Evolutionary conservation across 2,113 vertebrate genomes (phyloP).

Genomic region (Varanus salvator): DNA sequence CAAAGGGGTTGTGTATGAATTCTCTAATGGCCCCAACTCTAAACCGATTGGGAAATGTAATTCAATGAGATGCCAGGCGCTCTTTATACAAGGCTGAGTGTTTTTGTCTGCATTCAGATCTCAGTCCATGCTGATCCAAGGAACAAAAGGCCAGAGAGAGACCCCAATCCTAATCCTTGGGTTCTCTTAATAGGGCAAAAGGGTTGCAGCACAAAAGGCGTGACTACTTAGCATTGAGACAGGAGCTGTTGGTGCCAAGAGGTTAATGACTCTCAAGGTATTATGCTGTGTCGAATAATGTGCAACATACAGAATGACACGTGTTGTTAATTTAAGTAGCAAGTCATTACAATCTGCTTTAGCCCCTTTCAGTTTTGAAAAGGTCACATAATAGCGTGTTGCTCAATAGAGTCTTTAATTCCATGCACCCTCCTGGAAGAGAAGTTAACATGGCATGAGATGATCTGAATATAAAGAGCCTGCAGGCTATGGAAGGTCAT

Average conservation of each 20-base stretch:
- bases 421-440: constrained; percentile 31
- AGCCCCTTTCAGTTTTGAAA: constrained; percentile 58
- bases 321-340: constrained; percentile 61
- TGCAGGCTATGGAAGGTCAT: constrained; percentile 58
- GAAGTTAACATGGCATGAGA: constrained; percentile 38
- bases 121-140: constrained; percentile 38
- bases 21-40: not conserved
- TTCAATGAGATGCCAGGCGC: not conserved
- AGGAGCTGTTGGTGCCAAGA: constrained; percentile 63
- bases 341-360: constrained; percentile 62
- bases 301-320: constrained; percentile 70
- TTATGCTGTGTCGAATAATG: constrained; percentile 69
- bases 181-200: constrained; percentile 5
- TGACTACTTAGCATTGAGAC: constrained; percentile 66
- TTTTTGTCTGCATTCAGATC: constrained; percentile 42
- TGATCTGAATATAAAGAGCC: constrained; percentile 33
- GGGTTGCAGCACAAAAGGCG: constrained; percentile 60
- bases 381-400: constrained; percentile 64
- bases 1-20: not conserved
- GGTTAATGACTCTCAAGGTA: constrained; percentile 70
- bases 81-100: not conserved
- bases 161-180: constrained; percentile 46
- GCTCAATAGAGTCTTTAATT: constrained; percentile 61
- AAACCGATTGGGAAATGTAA: not conserved
- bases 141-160: constrained; percentile 56